Percentiles rank a stretch among this genome's conserved stretches.
These are phyloP conservation scores for Pipistrellus nathusii DNA, from an alignment of 2,797 vertebrate genomes.

Conservation along the genomic window DNA sequence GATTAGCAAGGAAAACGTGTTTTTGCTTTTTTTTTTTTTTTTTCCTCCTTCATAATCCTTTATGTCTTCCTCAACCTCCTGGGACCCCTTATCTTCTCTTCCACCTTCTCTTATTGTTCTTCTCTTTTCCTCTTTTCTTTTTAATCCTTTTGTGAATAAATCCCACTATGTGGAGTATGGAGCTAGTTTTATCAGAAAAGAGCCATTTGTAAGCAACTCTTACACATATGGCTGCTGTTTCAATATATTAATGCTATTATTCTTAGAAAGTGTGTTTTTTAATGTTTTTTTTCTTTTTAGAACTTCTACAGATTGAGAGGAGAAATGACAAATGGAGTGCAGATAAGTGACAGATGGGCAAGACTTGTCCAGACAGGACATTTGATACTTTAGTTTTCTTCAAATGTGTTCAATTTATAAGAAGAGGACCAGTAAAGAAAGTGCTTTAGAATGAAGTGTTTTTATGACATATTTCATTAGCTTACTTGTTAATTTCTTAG, in stretches of 20 bases:
- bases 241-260: conserved; percentile 42
- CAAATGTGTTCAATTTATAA: conserved; percentile 35
- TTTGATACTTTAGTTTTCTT: conserved; percentile 49
- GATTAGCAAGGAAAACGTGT: background rate
- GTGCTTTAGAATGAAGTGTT: background rate
- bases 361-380: conserved; percentile 18
- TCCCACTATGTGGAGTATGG: no score
- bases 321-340: conserved; percentile 4
- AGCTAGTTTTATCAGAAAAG: no score
- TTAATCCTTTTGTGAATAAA: no score
- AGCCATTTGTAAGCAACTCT: no score
- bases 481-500: conserved; percentile 66
- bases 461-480: conserved; percentile 21
- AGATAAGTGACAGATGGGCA: background rate
- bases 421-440: background rate
- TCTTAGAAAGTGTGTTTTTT: conserved; percentile 25
- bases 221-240: conserved; percentile 44
- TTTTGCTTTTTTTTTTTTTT: no score
- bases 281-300: conserved; percentile 60
- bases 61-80: no score
- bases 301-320: conserved; percentile 13
- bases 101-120: no score
- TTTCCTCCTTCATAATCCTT: no score
- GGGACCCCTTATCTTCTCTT: no score
- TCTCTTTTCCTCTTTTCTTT: no score